phyloP scores from a whole-genome alignment of 2,797 vertebrate genomes.

The Gymnoscopelus braueri region DNA sequence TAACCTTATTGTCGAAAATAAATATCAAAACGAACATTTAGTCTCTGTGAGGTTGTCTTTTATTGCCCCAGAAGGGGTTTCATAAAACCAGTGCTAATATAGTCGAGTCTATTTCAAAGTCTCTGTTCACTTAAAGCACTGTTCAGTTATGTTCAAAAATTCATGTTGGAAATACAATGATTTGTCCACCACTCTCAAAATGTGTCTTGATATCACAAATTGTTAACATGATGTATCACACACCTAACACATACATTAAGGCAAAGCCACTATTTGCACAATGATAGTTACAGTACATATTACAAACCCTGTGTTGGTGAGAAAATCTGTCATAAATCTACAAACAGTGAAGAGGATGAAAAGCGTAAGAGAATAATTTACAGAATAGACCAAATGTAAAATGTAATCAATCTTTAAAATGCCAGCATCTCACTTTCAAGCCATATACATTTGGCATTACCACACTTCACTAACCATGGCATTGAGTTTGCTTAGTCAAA shows the following conservation, averaged over 20 bases:
- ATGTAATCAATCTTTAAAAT: conserved; percentile 40
- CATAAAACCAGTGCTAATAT: conserved; percentile 47
- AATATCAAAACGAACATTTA: conserved; percentile 25
- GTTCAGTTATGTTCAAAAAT: conserved; percentile 30
- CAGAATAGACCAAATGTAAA: conserved; percentile 51
- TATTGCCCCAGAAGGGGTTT: conserved; percentile 56
- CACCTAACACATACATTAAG: conserved; percentile 63
- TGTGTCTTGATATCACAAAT: conserved; percentile 29
- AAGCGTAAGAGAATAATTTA: conserved; percentile 57
- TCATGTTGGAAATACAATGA: conserved; percentile 38
- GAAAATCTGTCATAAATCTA: conserved; percentile 52
- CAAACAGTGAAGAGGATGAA: conserved; percentile 52
- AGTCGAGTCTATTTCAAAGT: conserved; percentile 26
- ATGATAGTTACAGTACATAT: conserved; percentile 32
- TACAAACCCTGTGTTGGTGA: conserved; percentile 35
- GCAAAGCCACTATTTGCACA: conserved; percentile 69
- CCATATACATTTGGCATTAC: conserved; percentile 5
- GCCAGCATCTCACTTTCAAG: conserved; percentile 39
- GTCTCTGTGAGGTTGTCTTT: conserved; percentile 56
- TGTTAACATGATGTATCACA: conserved; percentile 50
- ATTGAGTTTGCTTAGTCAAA: background rate
- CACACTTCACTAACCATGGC: background rate
- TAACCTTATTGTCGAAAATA: conserved; percentile 27
- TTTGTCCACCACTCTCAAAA: conserved; percentile 23
- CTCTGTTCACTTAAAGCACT: background rate